phyloP scores from a whole-genome alignment of 2,797 vertebrate species.

The Bufotes viridis region DNA sequence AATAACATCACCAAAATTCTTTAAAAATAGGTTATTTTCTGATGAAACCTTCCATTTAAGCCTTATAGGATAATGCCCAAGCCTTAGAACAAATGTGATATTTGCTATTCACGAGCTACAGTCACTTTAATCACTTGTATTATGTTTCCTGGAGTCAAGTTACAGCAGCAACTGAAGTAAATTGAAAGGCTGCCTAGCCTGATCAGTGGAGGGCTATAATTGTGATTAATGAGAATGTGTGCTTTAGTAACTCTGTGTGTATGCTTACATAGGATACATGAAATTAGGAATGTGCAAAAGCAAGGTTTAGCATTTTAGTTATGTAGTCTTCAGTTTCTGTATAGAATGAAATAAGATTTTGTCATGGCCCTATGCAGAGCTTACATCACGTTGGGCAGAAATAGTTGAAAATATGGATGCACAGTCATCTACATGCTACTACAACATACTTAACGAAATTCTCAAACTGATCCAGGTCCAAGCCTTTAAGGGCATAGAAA shows the following conservation, averaged over 20 bases:
- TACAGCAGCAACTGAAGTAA: background rate
- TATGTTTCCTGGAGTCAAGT: background rate
- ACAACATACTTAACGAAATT: too few species aligned
- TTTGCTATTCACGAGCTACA: background rate
- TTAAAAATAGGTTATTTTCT: too few species aligned
- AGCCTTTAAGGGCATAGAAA: too few species aligned
- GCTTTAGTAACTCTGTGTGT: background rate
- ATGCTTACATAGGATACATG: background rate
- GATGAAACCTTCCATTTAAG: background rate
- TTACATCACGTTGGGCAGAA: too few species aligned
- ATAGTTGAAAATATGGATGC: too few species aligned
- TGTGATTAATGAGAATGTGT: background rate
- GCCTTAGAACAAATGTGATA: background rate
- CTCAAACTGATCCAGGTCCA: too few species aligned
- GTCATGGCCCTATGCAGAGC: too few species aligned
- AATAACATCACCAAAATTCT: too few species aligned
- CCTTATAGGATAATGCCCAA: background rate
- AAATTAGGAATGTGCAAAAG: too few species aligned
- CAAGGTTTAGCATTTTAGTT: background rate
- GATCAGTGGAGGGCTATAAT: background rate
- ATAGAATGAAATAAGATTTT: too few species aligned
- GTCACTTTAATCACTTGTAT: background rate
- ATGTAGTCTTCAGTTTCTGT: too few species aligned
- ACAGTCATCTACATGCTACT: too few species aligned
- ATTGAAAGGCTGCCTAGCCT: background rate